phyloP scores from a whole-genome alignment of 2,113 vertebrate genomes.

The Canis aureus region DNA sequence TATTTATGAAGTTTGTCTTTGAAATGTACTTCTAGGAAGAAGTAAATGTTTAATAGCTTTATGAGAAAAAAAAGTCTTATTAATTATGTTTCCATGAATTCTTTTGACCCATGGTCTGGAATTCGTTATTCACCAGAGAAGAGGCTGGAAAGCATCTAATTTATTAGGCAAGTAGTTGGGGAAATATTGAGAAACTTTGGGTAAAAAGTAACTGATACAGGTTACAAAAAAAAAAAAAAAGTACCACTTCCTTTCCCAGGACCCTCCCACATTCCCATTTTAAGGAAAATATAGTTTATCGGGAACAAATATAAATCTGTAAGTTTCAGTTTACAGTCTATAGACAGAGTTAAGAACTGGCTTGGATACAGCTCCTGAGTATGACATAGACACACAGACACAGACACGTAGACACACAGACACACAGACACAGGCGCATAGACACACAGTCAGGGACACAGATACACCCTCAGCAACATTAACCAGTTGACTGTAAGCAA shows the following conservation, averaged over 20 bases:
- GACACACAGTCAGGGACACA: background rate
- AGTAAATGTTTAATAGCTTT: conserved; percentile 33
- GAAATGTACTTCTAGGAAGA: background rate
- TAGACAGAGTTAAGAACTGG: background rate
- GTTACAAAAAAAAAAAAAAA: background rate
- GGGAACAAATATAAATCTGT: background rate
- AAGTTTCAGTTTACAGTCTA: background rate
- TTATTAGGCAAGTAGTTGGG: background rate
- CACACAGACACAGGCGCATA: too few species aligned
- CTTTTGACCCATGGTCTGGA: background rate
- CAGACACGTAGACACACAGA: background rate
- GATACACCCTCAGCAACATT: background rate
- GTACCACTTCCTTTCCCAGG: background rate
- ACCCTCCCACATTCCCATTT: background rate
- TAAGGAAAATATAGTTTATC: background rate
- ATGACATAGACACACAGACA: background rate
- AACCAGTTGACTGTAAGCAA: background rate
- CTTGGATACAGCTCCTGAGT: background rate
- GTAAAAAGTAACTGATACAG: background rate
- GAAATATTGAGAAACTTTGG: background rate
- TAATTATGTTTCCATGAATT: background rate
- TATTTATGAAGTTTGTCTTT: background rate
- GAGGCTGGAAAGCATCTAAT: background rate
- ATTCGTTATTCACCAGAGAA: background rate
- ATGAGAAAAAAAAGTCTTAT: background rate